Conservation (phyloP, 1,140 invertebrate genomes). For the Drosophila busckii region DNA sequence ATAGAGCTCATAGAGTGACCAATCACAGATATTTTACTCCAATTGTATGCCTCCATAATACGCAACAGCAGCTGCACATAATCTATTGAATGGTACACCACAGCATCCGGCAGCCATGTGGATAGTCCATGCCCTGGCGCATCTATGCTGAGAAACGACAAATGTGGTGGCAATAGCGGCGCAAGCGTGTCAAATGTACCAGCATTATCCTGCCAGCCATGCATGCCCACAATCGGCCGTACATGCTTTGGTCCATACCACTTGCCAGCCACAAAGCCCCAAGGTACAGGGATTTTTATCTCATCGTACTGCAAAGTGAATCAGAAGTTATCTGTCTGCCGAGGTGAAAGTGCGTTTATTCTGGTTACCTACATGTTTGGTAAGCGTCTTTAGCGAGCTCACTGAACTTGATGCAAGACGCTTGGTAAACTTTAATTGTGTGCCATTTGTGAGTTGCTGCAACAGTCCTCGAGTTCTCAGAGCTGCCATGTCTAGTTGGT, state of each 20-base stretch:
- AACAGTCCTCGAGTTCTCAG: conserved; percentile 19
- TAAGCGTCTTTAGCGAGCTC: conserved; percentile 33
- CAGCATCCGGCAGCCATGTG: conserved; percentile 83
- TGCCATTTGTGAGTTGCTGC: conserved; percentile 3
- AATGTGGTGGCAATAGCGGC: conserved; percentile 81
- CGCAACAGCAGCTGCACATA: conserved; percentile 81
- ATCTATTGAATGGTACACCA: conserved; percentile 82
- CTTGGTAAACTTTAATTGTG: conserved; percentile 3
- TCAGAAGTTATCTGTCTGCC: background rate
- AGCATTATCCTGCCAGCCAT: conserved; percentile 89
- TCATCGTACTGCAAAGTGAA: conserved; percentile 80
- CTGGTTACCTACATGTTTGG: conserved; percentile 47
- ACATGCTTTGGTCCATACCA: conserved; percentile 83
- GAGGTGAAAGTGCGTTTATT: background rate
- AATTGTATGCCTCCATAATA: conserved; percentile 83
- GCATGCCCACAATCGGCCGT: conserved; percentile 84
- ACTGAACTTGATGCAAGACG: conserved; percentile 17
- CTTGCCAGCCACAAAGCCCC: conserved; percentile 85
- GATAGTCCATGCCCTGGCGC: conserved; percentile 86
- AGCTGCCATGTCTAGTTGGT: conserved; percentile 29
- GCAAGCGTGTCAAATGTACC: conserved; percentile 86
- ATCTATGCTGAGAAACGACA: conserved; percentile 84
- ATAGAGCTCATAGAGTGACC: conserved; percentile 85
- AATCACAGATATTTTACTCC: conserved; percentile 85
- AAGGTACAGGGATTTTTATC: conserved; percentile 83